Evolutionary conservation across 2,797 vertebrate species (phyloP), one percentile per base, ranked within the genome.

Genomic region (Myiotriccus ornatus): DNA sequence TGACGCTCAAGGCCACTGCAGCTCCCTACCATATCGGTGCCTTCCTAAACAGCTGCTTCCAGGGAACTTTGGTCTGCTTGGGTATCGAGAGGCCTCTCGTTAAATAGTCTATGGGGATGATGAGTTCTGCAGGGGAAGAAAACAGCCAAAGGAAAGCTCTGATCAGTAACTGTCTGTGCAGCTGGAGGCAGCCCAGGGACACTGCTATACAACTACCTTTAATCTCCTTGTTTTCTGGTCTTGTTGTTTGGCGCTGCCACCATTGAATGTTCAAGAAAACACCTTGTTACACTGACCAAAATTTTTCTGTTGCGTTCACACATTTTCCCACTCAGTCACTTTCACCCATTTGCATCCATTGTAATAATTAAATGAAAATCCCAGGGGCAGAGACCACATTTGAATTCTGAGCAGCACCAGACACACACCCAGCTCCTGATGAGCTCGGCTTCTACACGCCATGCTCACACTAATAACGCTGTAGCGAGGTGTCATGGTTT

Each of bases 31-130:
- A 99, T 73, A 99, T 98, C 4, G 99, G 98, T 21, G 98, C 98
- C 93, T 99, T 99, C 97, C 97, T 98, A 71, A 99, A 98, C 69
- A 99, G 98, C 83, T 98, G 98, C 89, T 98, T 97, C 99, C 99
- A 99, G 77, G 98, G 98, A 86, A 99, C 98, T 94, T 98, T 99
- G 91, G 97, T 97, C 91, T 98, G 97, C 96, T 98, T 98, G 89
- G 98, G 97, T 87, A 98, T 93, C 0, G 97, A 94, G 74, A 98
- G 98, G 50, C 98, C 90, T 52, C 97, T 98, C 5, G 96, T 98
- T 94, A 99, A 95, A 56, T 98, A 97, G 81, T 98, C 98, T 55
- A 99, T 92, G 21, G 98, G 98, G 95, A 98, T 98, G 93, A 98
- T 96, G 53, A 98, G 98, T 46, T 98, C 99, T 99, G 87, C 46